These are phyloP conservation scores for Sebastiscus albofasciatus DNA, from an alignment of 2,797 vertebrate genomes.

Conservation along the genomic window DNA sequence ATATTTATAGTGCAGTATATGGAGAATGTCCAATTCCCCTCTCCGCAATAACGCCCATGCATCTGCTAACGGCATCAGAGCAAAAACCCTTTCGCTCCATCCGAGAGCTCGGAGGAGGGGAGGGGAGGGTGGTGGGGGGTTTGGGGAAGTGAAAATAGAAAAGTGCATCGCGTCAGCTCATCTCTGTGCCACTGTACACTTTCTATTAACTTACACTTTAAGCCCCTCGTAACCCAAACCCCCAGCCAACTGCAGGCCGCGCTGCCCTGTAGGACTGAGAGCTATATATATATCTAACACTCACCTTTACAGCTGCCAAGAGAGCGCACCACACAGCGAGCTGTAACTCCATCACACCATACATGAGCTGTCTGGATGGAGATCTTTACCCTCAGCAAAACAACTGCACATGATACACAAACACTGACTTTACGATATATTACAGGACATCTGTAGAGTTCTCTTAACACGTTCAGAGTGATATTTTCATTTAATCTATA, in stretches of 20 bases:
- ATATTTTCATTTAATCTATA: not conserved
- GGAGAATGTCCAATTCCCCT: conserved; percentile 92
- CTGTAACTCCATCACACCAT: conserved; percentile 23
- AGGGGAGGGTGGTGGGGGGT: not conserved
- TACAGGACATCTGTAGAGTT: not conserved
- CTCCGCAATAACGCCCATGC: conserved; percentile 88
- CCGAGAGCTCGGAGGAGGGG: not conserved
- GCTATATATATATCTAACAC: conserved; percentile 31
- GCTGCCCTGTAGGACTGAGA: conserved; percentile 20
- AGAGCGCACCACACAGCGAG: conserved; percentile 18
- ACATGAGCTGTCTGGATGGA: not conserved
- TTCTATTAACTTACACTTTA: conserved; percentile 79
- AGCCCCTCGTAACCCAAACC: conserved; percentile 70
- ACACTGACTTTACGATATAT: not conserved
- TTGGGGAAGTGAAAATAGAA: conserved; percentile 84
- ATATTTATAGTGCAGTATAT: conserved; percentile 95
- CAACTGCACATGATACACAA: not conserved
- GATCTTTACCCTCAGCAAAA: not conserved
- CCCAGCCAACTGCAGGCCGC: conserved; percentile 51
- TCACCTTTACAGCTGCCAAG: conserved; percentile 53
- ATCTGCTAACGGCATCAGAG: conserved; percentile 95
- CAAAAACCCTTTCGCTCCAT: conserved; percentile 46
- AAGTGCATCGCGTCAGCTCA: conserved; percentile 71
- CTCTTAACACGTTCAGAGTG: fast-evolving
- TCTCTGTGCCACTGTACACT: conserved; percentile 67